phyloP scores from a whole-genome alignment of 2,113 vertebrate genomes.

The Nycticorax nycticorax region DNA sequence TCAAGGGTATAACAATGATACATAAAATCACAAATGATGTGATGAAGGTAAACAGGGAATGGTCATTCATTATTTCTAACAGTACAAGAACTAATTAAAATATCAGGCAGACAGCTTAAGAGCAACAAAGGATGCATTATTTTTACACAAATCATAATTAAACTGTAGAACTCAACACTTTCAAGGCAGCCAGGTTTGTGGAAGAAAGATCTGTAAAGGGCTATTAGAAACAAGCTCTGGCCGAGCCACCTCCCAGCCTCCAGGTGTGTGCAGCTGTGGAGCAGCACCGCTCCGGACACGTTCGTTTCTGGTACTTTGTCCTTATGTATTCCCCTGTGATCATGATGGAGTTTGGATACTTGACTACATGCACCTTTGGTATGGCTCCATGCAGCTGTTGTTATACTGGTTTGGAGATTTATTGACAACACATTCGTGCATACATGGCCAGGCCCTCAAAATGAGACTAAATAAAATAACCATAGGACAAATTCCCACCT shows the following conservation, averaged over 20 bases:
- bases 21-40: neutral
- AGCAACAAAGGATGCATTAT: neutral
- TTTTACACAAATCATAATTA: conserved; percentile 8
- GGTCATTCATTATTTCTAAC: neutral
- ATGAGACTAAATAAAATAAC: neutral
- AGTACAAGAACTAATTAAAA: conserved; percentile 7
- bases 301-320: neutral
- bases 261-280: neutral
- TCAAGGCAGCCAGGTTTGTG: neutral
- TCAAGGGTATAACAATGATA: neutral
- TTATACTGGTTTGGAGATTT: neutral
- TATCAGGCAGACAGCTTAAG: neutral
- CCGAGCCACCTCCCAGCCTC: neutral
- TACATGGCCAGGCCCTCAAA: neutral
- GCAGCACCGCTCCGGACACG: neutral
- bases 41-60: conserved; percentile 4
- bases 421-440: neutral
- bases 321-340: neutral
- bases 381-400: neutral
- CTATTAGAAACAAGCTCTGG: neutral
- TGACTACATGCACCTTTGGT: neutral
- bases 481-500: neutral
- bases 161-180: neutral
- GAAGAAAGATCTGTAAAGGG: neutral
- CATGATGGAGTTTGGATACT: neutral